Conservation (phyloP, 1,140 invertebrate genomes). For the Doryteuthis pealeii region DNA sequence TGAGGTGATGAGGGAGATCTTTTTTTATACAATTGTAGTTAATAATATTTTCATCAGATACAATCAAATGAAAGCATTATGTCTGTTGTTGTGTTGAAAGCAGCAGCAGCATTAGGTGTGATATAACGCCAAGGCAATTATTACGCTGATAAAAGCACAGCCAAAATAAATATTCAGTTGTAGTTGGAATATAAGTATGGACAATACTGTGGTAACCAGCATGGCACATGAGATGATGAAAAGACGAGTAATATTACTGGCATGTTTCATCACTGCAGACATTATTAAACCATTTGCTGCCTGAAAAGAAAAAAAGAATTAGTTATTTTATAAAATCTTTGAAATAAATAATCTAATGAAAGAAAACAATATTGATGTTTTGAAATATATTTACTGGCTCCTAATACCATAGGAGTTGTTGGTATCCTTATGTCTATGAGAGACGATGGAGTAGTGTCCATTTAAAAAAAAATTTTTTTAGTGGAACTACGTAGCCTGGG, state of each 20-base stretch:
- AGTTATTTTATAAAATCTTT: not conserved
- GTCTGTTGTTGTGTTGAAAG: too few relatives aligned
- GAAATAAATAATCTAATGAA: slow-evolving; percentile 13
- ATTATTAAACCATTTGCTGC: slow-evolving; percentile 54
- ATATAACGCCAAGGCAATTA: slow-evolving; percentile 44
- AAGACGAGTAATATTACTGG: slow-evolving; percentile 56
- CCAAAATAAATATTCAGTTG: slow-evolving; percentile 48
- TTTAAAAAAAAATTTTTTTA: too few relatives aligned
- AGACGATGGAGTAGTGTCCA: too few relatives aligned
- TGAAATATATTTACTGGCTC: not conserved
- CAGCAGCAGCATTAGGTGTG: slow-evolving; percentile 18
- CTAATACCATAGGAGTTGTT: too few relatives aligned
- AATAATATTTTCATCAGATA: too few relatives aligned
- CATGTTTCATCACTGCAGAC: slow-evolving; percentile 58
- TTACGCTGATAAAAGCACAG: slow-evolving; percentile 39
- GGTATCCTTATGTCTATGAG: too few relatives aligned
- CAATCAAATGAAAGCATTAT: too few relatives aligned
- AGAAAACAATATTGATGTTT: not conserved
- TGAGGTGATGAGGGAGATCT: too few relatives aligned
- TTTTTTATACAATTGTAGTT: too few relatives aligned
- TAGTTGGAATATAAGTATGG: slow-evolving; percentile 46
- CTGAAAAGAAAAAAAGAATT: slow-evolving; percentile 36
- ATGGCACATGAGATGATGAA: slow-evolving; percentile 58
- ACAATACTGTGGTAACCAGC: slow-evolving; percentile 50
- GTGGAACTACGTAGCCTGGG: too few relatives aligned